Percentiles rank a stretch among this genome's conserved stretches.
Evolutionary conservation across 2,113 vertebrate genomes (phyloP).

Genomic region (Sialia sialis): DNA sequence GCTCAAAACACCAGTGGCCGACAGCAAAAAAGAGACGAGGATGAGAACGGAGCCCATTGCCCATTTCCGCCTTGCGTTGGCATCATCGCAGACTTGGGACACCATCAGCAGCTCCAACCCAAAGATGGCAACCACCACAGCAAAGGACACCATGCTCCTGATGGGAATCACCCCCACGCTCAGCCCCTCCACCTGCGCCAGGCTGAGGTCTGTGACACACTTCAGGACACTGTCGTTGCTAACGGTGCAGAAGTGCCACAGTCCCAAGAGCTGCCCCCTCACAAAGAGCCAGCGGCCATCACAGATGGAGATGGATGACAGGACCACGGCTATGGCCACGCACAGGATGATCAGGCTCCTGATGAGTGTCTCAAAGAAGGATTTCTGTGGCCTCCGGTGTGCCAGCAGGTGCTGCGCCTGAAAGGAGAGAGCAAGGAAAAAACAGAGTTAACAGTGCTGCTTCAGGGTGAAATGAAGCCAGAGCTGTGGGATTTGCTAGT

Average conservation of each 20-base stretch:
- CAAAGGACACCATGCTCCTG: conserved; percentile 67
- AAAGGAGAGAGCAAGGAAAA: not conserved
- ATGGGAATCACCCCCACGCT: conserved; percentile 60
- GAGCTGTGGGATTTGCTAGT: not conserved
- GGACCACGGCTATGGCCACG: conserved; percentile 68
- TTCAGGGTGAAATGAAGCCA: not conserved
- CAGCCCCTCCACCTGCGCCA: conserved; percentile 62
- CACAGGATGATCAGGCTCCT: conserved; percentile 78
- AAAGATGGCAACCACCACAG: conserved; percentile 78
- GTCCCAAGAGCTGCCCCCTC: conserved; percentile 66
- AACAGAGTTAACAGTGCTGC: not conserved
- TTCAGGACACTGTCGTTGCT: not conserved
- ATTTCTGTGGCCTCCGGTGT: not conserved
- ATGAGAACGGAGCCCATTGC: conserved; percentile 71
- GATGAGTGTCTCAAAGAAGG: conserved; percentile 75
- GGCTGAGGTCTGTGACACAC: conserved; percentile 71
- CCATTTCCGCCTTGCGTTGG: conserved; percentile 69
- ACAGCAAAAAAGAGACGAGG: conserved; percentile 69
- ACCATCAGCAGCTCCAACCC: conserved; percentile 84
- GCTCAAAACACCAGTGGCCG: conserved; percentile 64
- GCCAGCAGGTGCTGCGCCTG: conserved; percentile 54
- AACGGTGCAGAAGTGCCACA: conserved; percentile 79
- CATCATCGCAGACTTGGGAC: conserved; percentile 79
- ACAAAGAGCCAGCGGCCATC: conserved; percentile 80
- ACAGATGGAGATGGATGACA: conserved; percentile 79